Conservation (phyloP, 2,113 vertebrate genomes). For the Gobiocypris rarus region DNA sequence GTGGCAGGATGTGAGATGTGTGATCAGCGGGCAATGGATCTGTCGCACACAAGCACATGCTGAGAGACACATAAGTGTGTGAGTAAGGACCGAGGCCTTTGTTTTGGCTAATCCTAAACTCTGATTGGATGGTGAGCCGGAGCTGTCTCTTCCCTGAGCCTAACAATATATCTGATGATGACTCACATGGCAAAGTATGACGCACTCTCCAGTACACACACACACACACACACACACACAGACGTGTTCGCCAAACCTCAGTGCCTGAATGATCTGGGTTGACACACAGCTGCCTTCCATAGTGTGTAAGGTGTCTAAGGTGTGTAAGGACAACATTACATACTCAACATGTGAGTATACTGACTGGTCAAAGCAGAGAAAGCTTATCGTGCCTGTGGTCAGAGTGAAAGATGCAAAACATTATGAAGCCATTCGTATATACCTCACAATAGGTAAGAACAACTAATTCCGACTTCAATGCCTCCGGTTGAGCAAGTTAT, state of each 20-base stretch:
- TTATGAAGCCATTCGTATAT: too few relatives aligned
- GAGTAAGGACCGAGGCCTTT: conserved; percentile 43
- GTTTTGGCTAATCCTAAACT: conserved; percentile 32
- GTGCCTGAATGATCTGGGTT: neutral
- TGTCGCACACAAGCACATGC: conserved; percentile 16
- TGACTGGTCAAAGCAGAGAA: conserved; percentile 1
- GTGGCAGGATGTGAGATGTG: conserved; percentile 23
- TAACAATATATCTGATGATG: conserved; percentile 66
- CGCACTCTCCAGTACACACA: conserved; percentile 58
- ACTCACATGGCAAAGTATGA: conserved; percentile 72
- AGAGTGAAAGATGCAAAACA: neutral
- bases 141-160: conserved; percentile 61
- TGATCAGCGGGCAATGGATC: conserved; percentile 29
- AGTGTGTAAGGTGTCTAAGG: neutral
- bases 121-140: conserved; percentile 44
- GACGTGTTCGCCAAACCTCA: neutral
- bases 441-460: too few relatives aligned
- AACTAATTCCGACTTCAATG: too few relatives aligned
- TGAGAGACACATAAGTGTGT: conserved; percentile 33
- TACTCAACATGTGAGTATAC: neutral
- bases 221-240: neutral
- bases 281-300: neutral
- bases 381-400: neutral
- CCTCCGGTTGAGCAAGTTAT: neutral
- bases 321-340: neutral